Conservation (phyloP, 2,113 vertebrate species). For the Sinocyclocheilus anshuiensis region DNA sequence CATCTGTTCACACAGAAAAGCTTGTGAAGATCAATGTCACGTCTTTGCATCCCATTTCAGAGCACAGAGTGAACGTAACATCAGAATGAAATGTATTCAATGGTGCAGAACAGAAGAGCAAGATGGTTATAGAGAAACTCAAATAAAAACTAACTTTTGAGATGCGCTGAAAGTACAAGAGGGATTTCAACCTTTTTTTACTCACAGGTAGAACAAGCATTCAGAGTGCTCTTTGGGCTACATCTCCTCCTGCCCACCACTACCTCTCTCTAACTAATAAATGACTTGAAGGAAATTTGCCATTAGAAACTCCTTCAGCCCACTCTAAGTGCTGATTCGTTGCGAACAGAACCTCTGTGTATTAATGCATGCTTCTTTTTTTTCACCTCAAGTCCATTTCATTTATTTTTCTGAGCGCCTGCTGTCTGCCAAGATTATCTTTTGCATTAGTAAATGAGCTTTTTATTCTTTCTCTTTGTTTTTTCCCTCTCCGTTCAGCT, state of each 20-base stretch:
- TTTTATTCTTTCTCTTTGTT: slow-evolving; percentile 52
- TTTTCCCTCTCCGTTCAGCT: slow-evolving; percentile 1
- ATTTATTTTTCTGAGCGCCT: slow-evolving; percentile 52
- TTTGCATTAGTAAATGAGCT: slow-evolving; percentile 65
- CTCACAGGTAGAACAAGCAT: slow-evolving; percentile 47
- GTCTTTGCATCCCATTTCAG: slow-evolving; percentile 20
- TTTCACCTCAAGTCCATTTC: slow-evolving; percentile 62
- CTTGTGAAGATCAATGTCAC: neutral
- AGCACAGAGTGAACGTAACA: neutral
- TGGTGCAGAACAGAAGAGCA: slow-evolving; percentile 6
- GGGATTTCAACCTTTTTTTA: slow-evolving; percentile 60
- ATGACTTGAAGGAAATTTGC: slow-evolving; percentile 48
- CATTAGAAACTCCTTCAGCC: slow-evolving; percentile 55
- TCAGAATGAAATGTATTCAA: slow-evolving; percentile 7
- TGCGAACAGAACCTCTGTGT: slow-evolving; percentile 61
- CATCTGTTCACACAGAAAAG: neutral
- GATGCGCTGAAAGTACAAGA: slow-evolving; percentile 51
- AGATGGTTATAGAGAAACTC: slow-evolving; percentile 22
- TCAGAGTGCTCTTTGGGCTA: slow-evolving; percentile 64
- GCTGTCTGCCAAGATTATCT: slow-evolving; percentile 57
- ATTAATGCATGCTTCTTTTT: slow-evolving; percentile 57
- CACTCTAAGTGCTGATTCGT: slow-evolving; percentile 53
- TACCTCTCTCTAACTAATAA: slow-evolving; percentile 51
- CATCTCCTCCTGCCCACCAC: slow-evolving; percentile 51
- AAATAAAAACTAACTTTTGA: slow-evolving; percentile 50